A percentile compares a stretch with the other conserved stretches of the same genome.
phyloP scores from a whole-genome alignment of 2,797 vertebrate genomes.

The Tamandua tetradactyla region DNA sequence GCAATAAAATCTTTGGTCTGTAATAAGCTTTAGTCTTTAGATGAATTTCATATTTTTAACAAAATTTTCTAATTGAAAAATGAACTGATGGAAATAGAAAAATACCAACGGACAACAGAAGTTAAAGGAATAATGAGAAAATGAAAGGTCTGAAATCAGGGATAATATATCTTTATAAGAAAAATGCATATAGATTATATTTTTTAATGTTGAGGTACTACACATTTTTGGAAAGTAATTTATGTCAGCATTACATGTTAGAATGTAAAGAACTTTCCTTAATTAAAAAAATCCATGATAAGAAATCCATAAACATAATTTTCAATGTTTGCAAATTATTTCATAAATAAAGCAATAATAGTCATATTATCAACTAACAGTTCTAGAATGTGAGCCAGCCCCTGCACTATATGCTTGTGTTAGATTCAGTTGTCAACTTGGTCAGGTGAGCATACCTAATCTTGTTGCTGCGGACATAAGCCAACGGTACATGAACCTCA shows the following conservation, averaged over 20 bases:
- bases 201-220: not conserved
- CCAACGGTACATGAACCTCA: no score
- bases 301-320: not conserved
- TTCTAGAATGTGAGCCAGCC: not conserved
- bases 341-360: not conserved
- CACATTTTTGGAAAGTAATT: not conserved
- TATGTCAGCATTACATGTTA: not conserved
- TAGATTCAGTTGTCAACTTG: no score
- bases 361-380: not conserved
- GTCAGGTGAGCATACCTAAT: no score
- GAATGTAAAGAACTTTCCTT: not conserved
- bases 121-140: not conserved
- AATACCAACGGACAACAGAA: not conserved
- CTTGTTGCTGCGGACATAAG: no score
- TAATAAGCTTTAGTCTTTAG: not conserved
- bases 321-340: not conserved
- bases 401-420: not conserved
- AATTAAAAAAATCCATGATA: not conserved
- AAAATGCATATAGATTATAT: not conserved
- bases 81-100: not conserved
- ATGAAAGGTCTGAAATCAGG: not conserved
- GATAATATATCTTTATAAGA: not conserved
- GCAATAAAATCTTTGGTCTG: not conserved
- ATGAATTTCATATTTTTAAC: not conserved
- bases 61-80: not conserved